Evolutionary conservation across 2,797 vertebrate species (phyloP).

Genomic region (Dromococcyx pavoninus): DNA sequence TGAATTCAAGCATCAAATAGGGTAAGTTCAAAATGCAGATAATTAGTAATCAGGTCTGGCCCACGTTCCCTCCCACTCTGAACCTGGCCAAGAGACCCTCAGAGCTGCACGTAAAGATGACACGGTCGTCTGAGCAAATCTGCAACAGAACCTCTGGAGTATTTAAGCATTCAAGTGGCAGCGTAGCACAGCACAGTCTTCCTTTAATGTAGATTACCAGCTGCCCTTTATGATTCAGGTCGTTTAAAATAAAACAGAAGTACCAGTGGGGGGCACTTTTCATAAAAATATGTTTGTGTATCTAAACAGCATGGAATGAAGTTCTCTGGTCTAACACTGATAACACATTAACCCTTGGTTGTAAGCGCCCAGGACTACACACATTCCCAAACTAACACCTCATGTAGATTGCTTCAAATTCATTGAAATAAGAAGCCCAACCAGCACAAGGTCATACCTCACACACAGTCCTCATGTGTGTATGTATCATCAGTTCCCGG

Average conservation of each 20-base stretch:
- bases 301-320: not conserved
- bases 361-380: not conserved
- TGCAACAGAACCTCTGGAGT: not conserved
- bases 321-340: not conserved
- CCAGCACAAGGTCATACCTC: not conserved
- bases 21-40: not conserved
- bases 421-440: not conserved
- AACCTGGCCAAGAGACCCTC: not conserved
- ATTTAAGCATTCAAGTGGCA: not conserved
- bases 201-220: not conserved
- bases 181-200: not conserved
- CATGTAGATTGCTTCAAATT: not conserved
- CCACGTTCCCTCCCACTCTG: not conserved
- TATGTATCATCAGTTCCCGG: fast-evolving
- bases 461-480: fast-evolving
- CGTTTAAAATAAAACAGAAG: not conserved
- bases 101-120: not conserved
- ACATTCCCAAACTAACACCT: not conserved
- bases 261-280: not conserved
- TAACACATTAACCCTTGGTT: not conserved
- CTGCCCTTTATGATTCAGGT: not conserved
- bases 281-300: not conserved
- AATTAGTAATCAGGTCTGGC: not conserved
- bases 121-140: not conserved
- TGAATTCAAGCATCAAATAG: not conserved